These are phyloP conservation scores for Drosophila erecta DNA, from an alignment of 1,140 invertebrate genomes.

Conservation along the genomic window DNA sequence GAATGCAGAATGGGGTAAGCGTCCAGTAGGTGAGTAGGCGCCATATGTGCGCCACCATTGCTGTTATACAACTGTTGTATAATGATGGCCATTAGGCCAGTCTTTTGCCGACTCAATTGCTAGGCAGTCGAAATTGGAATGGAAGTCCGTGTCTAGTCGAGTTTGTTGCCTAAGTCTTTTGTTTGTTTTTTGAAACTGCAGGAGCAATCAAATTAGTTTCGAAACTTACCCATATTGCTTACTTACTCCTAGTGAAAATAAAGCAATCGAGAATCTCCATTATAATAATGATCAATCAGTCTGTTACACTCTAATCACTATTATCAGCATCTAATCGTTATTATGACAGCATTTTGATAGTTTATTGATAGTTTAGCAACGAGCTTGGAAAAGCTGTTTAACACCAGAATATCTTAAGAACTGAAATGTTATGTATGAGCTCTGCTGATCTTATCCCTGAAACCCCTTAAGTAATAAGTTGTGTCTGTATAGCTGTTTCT, in stretches of 20 bases:
- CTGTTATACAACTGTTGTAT: conserved; percentile 71
- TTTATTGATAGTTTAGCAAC: too few species aligned
- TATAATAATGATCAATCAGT: conserved; percentile 4
- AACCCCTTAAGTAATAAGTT: conserved; percentile 13
- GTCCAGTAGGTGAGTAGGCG: conserved; percentile 10
- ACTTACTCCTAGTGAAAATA: background rate
- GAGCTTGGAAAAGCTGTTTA: too few species aligned
- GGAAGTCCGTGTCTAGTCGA: conserved; percentile 6
- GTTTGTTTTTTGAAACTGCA: conserved; percentile 7
- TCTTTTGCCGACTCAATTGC: conserved; percentile 27
- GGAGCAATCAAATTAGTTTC: conserved; percentile 1
- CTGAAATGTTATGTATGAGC: background rate
- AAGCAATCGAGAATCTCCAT: background rate
- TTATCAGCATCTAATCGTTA: conserved; percentile 11
- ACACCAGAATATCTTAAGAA: background rate
- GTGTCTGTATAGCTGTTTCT: background rate
- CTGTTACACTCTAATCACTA: conserved; percentile 10
- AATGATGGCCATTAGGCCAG: conserved; percentile 50
- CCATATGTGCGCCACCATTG: conserved; percentile 38
- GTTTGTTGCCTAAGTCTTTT: conserved; percentile 43
- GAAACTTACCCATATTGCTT: background rate
- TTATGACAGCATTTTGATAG: too few species aligned
- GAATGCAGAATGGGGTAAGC: conserved; percentile 38
- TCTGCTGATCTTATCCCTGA: background rate
- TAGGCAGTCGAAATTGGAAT: conserved; percentile 10